Base-by-base conservation (phyloP, 1,140 invertebrate species). In the Camponotus vicinus region DNA sequence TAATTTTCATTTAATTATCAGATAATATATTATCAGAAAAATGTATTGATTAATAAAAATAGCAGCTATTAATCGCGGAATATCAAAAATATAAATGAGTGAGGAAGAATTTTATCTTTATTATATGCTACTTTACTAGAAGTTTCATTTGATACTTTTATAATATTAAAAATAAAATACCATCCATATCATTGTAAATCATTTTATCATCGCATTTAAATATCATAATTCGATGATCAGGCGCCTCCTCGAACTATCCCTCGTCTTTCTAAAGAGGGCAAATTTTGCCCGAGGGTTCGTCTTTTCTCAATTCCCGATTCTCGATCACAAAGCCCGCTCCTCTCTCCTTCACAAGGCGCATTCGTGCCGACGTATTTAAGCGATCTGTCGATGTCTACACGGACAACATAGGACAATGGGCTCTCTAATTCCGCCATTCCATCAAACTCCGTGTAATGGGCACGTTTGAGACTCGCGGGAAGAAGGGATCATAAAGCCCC, bases 391-490 rank as follows among this genome's bases (percentile, higher is more conserved):
- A 40, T 63, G 69, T 83, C 79, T 83, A 49, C 18, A 57, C 55
- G 69, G 13, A n/a, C 69, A 49, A 49, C 79, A 57, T 42, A 40
- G 75, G 57, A 83, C 79, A 83, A 83, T 75, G 69, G 49, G 27
- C 32, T 45, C 59, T 49, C 79, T 83, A 83, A 83, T 83, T 55
- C 79, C 69, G 69, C 13, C 79, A 66, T 75, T 83, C 69, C 79
- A 71, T 83, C 79, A 75, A 83, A 83, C 52, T 63, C 27, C 52
- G 55, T 18, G 67, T 27, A 73, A 21, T 34, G 52, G 40, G 40
- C 15, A 52, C 49, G 27, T 42, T 67, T 49, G 11, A 42, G n/a
- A 27, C 3, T 18, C 49, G 49, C 49, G 0, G 15, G 49, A 52
- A 52, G 49, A 15, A 18, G 49, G 4, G 49, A 52, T 18, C 49